Conservation (phyloP, 2,113 vertebrate genomes). For the Spea bombifrons region DNA sequence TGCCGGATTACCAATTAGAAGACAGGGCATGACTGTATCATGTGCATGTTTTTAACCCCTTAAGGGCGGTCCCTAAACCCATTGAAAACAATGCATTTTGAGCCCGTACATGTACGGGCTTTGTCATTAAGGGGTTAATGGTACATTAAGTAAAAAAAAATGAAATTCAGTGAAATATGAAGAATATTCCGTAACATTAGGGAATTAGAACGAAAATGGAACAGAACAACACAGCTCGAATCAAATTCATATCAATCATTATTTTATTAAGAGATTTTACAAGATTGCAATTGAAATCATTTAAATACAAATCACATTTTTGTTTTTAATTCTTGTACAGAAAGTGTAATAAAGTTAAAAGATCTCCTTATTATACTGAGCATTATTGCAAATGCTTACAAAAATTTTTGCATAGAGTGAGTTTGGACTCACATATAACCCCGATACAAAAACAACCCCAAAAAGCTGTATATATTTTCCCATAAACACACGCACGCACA, state of each 20-base stretch:
- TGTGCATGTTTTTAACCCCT: too few relatives aligned
- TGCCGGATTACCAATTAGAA: too few relatives aligned
- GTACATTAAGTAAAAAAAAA: too few relatives aligned
- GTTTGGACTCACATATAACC: slow-evolving; percentile 75
- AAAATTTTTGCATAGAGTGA: slow-evolving; percentile 90
- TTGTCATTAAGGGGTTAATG: too few relatives aligned
- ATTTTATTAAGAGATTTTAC: slow-evolving; percentile 91
- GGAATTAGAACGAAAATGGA: too few relatives aligned
- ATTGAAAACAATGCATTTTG: too few relatives aligned
- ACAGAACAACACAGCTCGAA: background rate
- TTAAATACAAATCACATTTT: slow-evolving; percentile 82
- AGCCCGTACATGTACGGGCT: too few relatives aligned
- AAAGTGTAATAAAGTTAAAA: slow-evolving; percentile 90
- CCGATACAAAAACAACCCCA: slow-evolving; percentile 60
- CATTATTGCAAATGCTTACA: slow-evolving; percentile 86
- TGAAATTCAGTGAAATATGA: too few relatives aligned
- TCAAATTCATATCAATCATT: slow-evolving; percentile 75
- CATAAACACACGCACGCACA: slow-evolving; percentile 59
- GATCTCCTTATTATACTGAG: slow-evolving; percentile 81
- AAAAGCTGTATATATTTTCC: slow-evolving; percentile 67
- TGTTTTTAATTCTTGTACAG: slow-evolving; percentile 73
- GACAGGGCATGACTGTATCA: too few relatives aligned
- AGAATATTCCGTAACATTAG: too few relatives aligned
- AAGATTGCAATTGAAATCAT: slow-evolving; percentile 86
- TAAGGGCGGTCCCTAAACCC: too few relatives aligned